Base-by-base conservation (phyloP, 2,113 vertebrate genomes). In the Gnathonemus longibarbis region DNA sequence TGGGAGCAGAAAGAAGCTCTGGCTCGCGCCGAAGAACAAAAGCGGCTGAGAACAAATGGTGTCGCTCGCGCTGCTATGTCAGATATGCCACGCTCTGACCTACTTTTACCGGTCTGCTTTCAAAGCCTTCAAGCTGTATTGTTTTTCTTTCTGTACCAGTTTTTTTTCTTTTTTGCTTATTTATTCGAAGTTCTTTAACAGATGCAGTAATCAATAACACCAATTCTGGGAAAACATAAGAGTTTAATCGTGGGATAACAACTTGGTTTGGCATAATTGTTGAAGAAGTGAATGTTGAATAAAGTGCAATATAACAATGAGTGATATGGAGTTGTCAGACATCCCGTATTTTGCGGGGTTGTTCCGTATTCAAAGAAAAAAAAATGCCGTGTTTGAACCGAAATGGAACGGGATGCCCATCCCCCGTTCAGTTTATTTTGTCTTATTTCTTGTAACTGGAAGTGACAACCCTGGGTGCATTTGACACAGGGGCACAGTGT, bases 31-130 rank as follows among this genome's bases (percentile, higher is more conserved):
- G 13, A 45, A 70, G 24, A 90, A 88, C 89, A 88, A 88, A 89
- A 70, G 87, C 15, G 53, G 11, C 39, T 10, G 87, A 74, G 46
- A 89, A 70, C 88, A 86, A 90, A 86, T 24, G 53, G 87, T 58
- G 35, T 8, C 24, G 21, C 46, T 31, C 31, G 21, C 17, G 5
- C 77, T 4, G 89, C 50, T 85, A 89, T 62, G 50, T 85, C 52
- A 62, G 49, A 27, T 27, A 7, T 39, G 58, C n/a, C 2, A 39
- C 10, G n/a, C 45, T 74, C 17, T 62, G 52, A 45, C 35, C 35
- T 66, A 39, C 56, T 66, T 88, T 88, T 45, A 24, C 31, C 87
- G 4, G 35, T 4, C n/a, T 19, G 49, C 24, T 31, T 49, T 52
- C 24, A 50, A 77, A 52, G 19, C 13, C 39, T 53, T 42, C 83